Percentiles rank a stretch among this genome's conserved stretches.
These are phyloP conservation scores for Rachycentron canadum DNA, from an alignment of 2,797 vertebrate genomes.

Conservation along the genomic window DNA sequence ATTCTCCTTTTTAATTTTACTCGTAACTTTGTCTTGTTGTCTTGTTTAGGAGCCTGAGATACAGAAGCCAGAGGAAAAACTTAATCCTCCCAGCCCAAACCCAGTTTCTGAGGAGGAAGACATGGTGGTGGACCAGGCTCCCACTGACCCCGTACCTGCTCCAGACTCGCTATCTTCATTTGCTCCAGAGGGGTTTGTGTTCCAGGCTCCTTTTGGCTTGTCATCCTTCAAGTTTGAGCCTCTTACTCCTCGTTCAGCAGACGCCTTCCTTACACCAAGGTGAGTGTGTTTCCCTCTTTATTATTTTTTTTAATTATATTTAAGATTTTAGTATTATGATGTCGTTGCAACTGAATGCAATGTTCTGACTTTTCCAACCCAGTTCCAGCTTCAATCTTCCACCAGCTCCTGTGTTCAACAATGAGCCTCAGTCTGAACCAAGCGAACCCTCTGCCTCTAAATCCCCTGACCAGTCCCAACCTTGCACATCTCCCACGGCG, in stretches of 20 bases:
- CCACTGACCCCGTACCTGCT: neutral
- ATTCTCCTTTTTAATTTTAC: neutral
- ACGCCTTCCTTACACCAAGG: conserved; percentile 86
- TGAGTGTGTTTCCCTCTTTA: conserved; percentile 28
- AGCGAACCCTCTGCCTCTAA: conserved; percentile 11
- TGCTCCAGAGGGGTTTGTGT: conserved; percentile 91
- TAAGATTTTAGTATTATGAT: neutral
- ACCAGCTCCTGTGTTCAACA: conserved; percentile 12
- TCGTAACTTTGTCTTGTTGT: neutral
- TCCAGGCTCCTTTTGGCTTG: conserved; percentile 89
- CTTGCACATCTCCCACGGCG: neutral
- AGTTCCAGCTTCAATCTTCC: conserved; percentile 57
- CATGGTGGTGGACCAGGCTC: conserved; percentile 49
- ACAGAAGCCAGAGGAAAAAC: conserved; percentile 35
- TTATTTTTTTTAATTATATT: neutral
- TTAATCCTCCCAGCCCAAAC: conserved; percentile 8
- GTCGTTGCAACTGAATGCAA: neutral
- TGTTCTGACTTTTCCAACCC: conserved; percentile 11
- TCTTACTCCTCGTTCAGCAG: conserved; percentile 87
- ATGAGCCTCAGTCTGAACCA: conserved; percentile 27
- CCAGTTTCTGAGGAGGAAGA: conserved; percentile 47
- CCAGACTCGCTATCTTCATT: conserved; percentile 85
- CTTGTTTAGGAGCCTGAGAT: conserved; percentile 39
- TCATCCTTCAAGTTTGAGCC: conserved; percentile 86
- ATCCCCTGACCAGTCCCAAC: conserved; percentile 38